Conservation (phyloP, 2,888 invertebrate genomes). For the Volucella inflata region DNA sequence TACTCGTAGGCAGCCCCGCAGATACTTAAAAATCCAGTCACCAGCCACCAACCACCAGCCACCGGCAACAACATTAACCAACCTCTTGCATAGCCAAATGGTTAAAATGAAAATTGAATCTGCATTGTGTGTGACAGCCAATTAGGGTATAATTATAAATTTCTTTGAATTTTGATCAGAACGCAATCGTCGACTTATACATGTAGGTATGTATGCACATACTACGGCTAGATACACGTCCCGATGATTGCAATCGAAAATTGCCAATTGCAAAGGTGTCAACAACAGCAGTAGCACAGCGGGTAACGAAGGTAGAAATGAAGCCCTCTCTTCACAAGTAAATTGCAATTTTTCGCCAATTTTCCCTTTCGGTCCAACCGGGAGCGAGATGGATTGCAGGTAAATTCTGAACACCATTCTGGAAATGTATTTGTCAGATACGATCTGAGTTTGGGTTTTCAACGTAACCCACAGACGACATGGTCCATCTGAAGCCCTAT, state of each 20-base stretch:
- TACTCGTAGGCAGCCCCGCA: too few relatives aligned
- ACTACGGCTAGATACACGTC: too few relatives aligned
- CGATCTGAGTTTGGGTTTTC: slow-evolving; percentile 5
- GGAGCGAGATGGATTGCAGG: background rate
- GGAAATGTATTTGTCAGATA: slow-evolving; percentile 16
- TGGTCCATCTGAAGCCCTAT: background rate
- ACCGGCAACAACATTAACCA: background rate
- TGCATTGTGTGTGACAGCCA: slow-evolving; percentile 20
- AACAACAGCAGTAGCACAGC: slow-evolving; percentile 8
- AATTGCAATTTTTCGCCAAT: too few relatives aligned
- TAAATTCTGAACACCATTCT: background rate
- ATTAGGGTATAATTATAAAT: slow-evolving; percentile 23
- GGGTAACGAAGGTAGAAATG: background rate
- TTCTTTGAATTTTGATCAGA: slow-evolving; percentile 18
- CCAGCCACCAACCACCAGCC: too few relatives aligned
- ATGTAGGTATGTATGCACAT: too few relatives aligned
- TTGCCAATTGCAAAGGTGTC: slow-evolving; percentile 35
- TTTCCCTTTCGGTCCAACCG: too few relatives aligned
- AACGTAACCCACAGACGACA: slow-evolving; percentile 5
- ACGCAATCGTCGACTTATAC: slow-evolving; percentile 1
- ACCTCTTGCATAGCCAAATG: background rate
- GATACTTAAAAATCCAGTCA: too few relatives aligned
- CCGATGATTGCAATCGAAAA: slow-evolving; percentile 37
- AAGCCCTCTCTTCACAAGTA: background rate
- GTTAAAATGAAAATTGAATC: slow-evolving; percentile 9